Evolutionary conservation across 2,797 vertebrate genomes (phyloP).

Genomic region (Erethizon dorsatum): DNA sequence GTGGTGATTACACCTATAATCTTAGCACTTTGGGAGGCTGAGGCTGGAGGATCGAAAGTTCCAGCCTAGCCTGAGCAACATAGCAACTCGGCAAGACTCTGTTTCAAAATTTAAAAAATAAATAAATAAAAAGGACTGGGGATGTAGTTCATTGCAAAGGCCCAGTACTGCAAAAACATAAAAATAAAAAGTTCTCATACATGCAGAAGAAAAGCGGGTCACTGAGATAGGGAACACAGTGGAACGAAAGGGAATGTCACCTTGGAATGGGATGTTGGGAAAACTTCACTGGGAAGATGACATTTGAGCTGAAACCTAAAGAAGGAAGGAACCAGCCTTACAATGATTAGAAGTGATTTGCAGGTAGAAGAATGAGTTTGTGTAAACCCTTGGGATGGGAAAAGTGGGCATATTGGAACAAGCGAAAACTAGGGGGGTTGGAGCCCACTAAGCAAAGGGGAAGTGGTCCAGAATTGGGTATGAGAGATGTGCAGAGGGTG

Average conservation of each 20-base stretch:
- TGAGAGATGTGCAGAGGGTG: not conserved
- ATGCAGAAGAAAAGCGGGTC: not conserved
- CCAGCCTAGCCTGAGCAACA: not conserved
- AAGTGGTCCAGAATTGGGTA: not conserved
- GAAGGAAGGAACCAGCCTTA: not conserved
- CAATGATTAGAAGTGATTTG: not conserved
- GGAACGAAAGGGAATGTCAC: not conserved
- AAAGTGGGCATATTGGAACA: not conserved
- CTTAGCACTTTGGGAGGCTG: not conserved
- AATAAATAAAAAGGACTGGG: not conserved
- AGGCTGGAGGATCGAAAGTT: not conserved
- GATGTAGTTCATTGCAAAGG: not conserved
- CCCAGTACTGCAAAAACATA: not conserved
- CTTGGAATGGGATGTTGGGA: not conserved
- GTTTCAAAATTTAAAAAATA: not conserved
- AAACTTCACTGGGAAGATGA: not conserved
- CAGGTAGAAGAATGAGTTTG: not conserved
- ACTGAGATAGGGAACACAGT: not conserved
- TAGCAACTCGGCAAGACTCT: not conserved
- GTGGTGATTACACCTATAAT: not conserved
- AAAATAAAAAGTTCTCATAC: not conserved
- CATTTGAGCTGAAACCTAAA: constrained; percentile 35
- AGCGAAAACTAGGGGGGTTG: not conserved
- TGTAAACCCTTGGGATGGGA: not conserved
- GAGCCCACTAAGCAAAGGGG: not conserved